Conservation (phyloP, 2,113 vertebrate species). For the Chascanopsetta lugubris region DNA sequence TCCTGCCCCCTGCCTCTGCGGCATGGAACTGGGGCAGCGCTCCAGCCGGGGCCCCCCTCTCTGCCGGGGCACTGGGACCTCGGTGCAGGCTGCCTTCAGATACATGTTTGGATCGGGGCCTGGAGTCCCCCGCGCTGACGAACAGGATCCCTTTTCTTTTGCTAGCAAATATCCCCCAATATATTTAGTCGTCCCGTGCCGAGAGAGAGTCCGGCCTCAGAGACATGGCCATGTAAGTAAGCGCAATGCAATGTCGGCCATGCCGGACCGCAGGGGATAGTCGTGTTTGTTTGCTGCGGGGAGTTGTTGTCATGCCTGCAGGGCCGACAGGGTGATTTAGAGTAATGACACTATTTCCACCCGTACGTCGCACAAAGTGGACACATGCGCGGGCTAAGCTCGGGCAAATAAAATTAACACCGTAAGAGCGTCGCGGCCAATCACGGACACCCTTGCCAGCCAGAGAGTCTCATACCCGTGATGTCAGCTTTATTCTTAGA, state of each 20-base stretch:
- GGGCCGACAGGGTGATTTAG: slow-evolving; percentile 24
- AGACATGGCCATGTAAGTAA: slow-evolving; percentile 45
- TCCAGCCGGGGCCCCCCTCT: slow-evolving; percentile 65
- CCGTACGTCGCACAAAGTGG: slow-evolving; percentile 28
- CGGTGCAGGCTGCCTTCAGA: slow-evolving; percentile 71
- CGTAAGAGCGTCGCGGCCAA: slow-evolving; percentile 16
- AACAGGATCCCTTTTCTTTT: slow-evolving; percentile 46
- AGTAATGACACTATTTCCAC: slow-evolving; percentile 37
- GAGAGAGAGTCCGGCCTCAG: slow-evolving; percentile 23
- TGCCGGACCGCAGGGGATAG: slow-evolving; percentile 26
- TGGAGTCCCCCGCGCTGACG: slow-evolving; percentile 19
- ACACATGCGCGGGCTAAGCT: slow-evolving; percentile 18
- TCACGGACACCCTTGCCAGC: neutral
- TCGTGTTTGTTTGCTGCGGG: slow-evolving; percentile 26
- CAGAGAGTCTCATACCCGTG: slow-evolving; percentile 49
- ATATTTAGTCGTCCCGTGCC: slow-evolving; percentile 47
- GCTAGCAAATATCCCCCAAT: slow-evolving; percentile 52
- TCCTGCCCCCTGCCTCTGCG: slow-evolving; percentile 60
- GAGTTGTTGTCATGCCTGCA: slow-evolving; percentile 22
- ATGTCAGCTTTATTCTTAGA: slow-evolving; percentile 73
- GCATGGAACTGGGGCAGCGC: slow-evolving; percentile 43
- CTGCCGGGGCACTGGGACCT: slow-evolving; percentile 58
- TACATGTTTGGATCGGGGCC: slow-evolving; percentile 61
- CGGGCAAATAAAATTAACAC: slow-evolving; percentile 20
- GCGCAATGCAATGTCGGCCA: slow-evolving; percentile 41